Evolutionary conservation across 1,140 invertebrate species (phyloP).

Genomic region (Polyergus mexicanus): DNA sequence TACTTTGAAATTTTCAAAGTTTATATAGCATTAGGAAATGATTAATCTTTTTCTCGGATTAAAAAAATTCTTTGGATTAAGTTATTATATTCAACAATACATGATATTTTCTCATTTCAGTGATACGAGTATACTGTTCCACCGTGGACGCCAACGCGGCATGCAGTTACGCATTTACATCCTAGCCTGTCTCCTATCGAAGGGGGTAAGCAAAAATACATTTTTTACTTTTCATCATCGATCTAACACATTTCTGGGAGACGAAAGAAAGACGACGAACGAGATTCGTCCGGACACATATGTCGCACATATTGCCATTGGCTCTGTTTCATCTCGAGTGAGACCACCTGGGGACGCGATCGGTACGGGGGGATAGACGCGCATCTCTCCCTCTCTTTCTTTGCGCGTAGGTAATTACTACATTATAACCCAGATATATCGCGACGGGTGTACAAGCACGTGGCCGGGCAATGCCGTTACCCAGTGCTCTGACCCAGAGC

Average conservation of each 20-base stretch:
- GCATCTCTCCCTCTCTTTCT: conserved; percentile 15
- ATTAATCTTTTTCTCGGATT: too few relatives aligned
- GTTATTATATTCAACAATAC: background rate
- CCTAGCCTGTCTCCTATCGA: conserved; percentile 85
- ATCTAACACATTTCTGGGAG: background rate
- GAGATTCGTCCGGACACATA: background rate
- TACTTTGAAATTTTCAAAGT: too few relatives aligned
- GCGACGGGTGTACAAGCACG: conserved; percentile 40
- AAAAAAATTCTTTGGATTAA: background rate
- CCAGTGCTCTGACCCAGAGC: conserved; percentile 83
- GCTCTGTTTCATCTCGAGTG: conserved; percentile 10
- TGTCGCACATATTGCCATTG: background rate
- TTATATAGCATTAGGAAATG: too few relatives aligned
- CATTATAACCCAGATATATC: conserved; percentile 83
- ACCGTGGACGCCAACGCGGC: conserved; percentile 81
- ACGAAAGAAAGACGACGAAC: conserved; percentile 16
- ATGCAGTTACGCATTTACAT: conserved; percentile 86
- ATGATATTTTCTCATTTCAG: conserved; percentile 54
- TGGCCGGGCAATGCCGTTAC: conserved; percentile 80
- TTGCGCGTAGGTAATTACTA: conserved; percentile 76
- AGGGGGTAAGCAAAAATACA: conserved; percentile 84
- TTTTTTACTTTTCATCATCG: background rate
- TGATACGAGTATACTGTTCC: conserved; percentile 60
- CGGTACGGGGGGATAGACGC: background rate
- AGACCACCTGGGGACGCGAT: conserved; percentile 29